These are phyloP conservation scores for Hycleus phaleratus DNA, from an alignment of 1,140 invertebrate genomes.

Conservation along the genomic window DNA sequence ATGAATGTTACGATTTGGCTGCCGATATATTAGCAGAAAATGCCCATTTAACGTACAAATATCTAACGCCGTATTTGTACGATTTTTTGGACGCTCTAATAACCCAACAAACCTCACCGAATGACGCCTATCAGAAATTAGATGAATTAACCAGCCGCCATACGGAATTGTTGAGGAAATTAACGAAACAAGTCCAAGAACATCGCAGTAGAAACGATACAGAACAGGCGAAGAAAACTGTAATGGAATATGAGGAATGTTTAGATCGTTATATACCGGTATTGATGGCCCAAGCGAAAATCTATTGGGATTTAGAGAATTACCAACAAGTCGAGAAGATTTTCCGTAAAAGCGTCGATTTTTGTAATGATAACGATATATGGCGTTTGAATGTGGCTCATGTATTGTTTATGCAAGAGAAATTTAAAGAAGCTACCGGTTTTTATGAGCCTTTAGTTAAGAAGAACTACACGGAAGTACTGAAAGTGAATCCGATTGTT, in stretches of 20 bases:
- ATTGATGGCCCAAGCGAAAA: slow-evolving; percentile 97
- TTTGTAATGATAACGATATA: slow-evolving; percentile 93
- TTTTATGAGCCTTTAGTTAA: slow-evolving; percentile 99
- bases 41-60: slow-evolving; percentile 94
- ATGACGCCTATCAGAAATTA: slow-evolving; percentile 95
- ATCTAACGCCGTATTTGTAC: slow-evolving; percentile 86
- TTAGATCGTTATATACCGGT: slow-evolving; percentile 79
- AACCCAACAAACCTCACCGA: slow-evolving; percentile 93
- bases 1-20: slow-evolving; percentile 95
- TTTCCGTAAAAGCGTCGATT: slow-evolving; percentile 93
- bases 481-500: slow-evolving; percentile 92
- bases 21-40: slow-evolving; percentile 98
- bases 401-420: slow-evolving; percentile 98
- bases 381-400: slow-evolving; percentile 98
- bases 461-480: slow-evolving; percentile 89
- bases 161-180: slow-evolving; percentile 82
- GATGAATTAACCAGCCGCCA: slow-evolving; percentile 90
- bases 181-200: slow-evolving; percentile 90
- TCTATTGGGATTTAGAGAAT: slow-evolving; percentile 97
- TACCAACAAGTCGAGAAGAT: slow-evolving; percentile 92
- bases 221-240: slow-evolving; percentile 78
- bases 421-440: slow-evolving; percentile 95
- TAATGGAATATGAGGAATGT: slow-evolving; percentile 89
- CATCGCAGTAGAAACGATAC: slow-evolving; percentile 81
- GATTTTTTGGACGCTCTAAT: slow-evolving; percentile 92